Conservation (phyloP, 2,888 invertebrate species). For the Leptinotarsa rubiginosa region DNA sequence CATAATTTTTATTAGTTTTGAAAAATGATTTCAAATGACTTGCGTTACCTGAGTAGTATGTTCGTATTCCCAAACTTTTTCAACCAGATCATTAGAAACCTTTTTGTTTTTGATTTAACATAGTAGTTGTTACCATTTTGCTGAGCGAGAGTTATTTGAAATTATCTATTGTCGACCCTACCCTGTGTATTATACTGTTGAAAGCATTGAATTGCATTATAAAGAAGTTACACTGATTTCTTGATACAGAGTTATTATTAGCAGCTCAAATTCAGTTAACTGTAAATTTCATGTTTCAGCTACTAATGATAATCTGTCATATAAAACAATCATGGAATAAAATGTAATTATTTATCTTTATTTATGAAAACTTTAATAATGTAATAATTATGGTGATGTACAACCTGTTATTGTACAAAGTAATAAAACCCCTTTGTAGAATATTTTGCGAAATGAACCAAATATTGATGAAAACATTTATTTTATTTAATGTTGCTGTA, state of each 20-base stretch:
- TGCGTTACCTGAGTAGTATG: conserved; percentile 30
- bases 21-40: conserved; percentile 46
- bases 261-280: conserved; percentile 38
- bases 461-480: conserved; percentile 39
- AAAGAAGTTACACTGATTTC: conserved; percentile 35
- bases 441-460: conserved; percentile 45
- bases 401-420: conserved; percentile 58
- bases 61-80: conserved; percentile 20
- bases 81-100: not conserved
- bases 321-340: conserved; percentile 47
- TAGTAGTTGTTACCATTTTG: conserved; percentile 45
- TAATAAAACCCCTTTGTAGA: conserved; percentile 40
- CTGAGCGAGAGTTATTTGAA: conserved; percentile 51
- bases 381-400: conserved; percentile 46
- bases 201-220: conserved; percentile 43
- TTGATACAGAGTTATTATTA: conserved; percentile 40
- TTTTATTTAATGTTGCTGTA: conserved; percentile 37
- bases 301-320: conserved; percentile 52
- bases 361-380: conserved; percentile 49
- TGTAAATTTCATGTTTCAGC: conserved; percentile 45
- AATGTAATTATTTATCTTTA: conserved; percentile 53
- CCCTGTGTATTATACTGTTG: conserved; percentile 56
- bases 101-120: conserved; percentile 20
- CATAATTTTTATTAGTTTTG: conserved; percentile 29
- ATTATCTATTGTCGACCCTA: conserved; percentile 45